Evolutionary conservation across 1,140 invertebrate genomes (phyloP).

Genomic region (Elysia chlorotica): DNA sequence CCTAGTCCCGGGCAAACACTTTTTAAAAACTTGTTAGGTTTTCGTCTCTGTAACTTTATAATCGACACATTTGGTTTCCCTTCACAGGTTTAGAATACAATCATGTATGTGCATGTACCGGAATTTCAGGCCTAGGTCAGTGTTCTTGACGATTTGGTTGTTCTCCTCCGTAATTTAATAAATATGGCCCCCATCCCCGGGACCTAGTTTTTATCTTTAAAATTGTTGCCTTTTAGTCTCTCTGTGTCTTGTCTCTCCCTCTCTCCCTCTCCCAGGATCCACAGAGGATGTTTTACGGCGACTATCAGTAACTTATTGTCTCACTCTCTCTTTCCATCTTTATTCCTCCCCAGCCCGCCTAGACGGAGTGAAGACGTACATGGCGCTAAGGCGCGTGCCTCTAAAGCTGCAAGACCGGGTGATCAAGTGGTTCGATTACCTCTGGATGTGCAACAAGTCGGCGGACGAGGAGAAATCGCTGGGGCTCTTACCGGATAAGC

Average conservation of each 20-base stretch:
- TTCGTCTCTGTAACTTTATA: no score
- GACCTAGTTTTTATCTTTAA: no score
- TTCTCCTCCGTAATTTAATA: no score
- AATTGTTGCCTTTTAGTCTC: no score
- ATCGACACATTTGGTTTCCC: no score
- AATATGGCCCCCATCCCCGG: no score
- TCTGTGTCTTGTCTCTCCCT: neutral
- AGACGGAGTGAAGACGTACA: conserved; percentile 98
- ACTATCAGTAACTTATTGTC: neutral
- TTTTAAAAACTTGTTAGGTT: no score
- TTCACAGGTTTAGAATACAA: no score
- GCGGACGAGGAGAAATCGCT: conserved; percentile 88
- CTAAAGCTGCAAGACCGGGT: conserved; percentile 95
- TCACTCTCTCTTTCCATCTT: neutral
- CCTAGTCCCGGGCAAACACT: no score
- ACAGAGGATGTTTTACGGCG: neutral
- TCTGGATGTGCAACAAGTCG: conserved; percentile 98
- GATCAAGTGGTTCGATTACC: conserved; percentile 99
- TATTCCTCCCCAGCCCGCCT: conserved; percentile 81
- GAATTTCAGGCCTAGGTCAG: no score
- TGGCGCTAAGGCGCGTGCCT: conserved; percentile 93
- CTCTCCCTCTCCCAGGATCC: neutral
- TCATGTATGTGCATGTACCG: no score
- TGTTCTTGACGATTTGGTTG: no score
- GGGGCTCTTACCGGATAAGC: conserved; percentile 75